phyloP scores from a whole-genome alignment of 2,113 vertebrate genomes.

The Echinops telfairi region DNA sequence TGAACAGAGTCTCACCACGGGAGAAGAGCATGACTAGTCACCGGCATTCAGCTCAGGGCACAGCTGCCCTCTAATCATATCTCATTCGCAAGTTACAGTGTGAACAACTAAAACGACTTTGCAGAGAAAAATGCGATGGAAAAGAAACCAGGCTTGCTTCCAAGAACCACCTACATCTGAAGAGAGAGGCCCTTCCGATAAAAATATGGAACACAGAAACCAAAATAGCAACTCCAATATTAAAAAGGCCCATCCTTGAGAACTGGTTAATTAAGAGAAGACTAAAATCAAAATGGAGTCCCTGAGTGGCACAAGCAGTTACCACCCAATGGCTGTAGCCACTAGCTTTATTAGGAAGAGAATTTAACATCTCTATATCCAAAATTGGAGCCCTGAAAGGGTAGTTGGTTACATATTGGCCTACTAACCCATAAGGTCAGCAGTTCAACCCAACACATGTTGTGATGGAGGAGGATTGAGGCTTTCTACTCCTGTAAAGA shows the following conservation, averaged over 20 bases:
- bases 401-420: no score
- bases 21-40: background rate
- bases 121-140: background rate
- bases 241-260: background rate
- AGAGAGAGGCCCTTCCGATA: background rate
- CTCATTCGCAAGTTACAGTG: background rate
- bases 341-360: background rate
- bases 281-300: background rate
- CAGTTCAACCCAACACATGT: no score
- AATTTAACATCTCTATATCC: background rate
- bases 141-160: constrained; percentile 33
- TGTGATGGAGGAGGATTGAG: no score
- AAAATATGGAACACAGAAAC: background rate
- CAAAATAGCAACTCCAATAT: background rate
- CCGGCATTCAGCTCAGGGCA: background rate
- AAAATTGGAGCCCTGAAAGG: no score
- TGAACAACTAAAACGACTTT: constrained; percentile 39
- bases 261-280: no score
- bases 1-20: background rate
- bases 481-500: no score
- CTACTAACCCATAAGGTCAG: no score
- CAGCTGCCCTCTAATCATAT: background rate
- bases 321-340: no score
- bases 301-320: no score
- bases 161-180: constrained; percentile 31